Percentiles rank a stretch among this genome's conserved stretches.
Evolutionary conservation across 2,888 invertebrate genomes (phyloP).

Genomic region (Oconnorella tubifera): DNA sequence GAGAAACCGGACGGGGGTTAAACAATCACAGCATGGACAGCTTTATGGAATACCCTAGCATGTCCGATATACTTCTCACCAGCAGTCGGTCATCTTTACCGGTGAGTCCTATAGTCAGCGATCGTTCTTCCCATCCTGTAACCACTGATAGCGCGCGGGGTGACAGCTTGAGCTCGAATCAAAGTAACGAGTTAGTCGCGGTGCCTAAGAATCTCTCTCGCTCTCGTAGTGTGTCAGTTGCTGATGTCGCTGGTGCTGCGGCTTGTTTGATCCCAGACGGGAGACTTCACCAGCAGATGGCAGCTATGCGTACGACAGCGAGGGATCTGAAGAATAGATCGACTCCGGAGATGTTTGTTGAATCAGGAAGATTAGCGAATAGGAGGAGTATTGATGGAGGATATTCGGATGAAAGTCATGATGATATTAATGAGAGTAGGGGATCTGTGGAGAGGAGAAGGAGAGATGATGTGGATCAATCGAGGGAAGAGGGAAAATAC

Average conservation of each 20-base stretch:
- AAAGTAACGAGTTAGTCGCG: not conserved
- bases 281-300: not conserved
- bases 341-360: not conserved
- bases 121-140: not conserved
- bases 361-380: no score
- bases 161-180: not conserved
- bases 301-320: not conserved
- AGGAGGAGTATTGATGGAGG: no score
- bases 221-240: not conserved
- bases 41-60: conserved; percentile 9
- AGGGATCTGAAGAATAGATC: not conserved
- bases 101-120: not conserved
- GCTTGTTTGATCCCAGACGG: not conserved
- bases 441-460: no score
- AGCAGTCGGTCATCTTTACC: conserved; percentile 9
- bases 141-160: not conserved
- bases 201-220: not conserved
- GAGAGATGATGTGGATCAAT: no score
- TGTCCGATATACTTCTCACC: conserved; percentile 13
- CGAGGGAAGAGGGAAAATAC: no score
- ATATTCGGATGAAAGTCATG: no score
- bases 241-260: not conserved
- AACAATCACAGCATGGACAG: conserved; percentile 11
- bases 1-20: not conserved
- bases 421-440: no score